These are phyloP conservation scores for Zeus faber DNA, from an alignment of 2,113 vertebrate species.

Conservation along the genomic window DNA sequence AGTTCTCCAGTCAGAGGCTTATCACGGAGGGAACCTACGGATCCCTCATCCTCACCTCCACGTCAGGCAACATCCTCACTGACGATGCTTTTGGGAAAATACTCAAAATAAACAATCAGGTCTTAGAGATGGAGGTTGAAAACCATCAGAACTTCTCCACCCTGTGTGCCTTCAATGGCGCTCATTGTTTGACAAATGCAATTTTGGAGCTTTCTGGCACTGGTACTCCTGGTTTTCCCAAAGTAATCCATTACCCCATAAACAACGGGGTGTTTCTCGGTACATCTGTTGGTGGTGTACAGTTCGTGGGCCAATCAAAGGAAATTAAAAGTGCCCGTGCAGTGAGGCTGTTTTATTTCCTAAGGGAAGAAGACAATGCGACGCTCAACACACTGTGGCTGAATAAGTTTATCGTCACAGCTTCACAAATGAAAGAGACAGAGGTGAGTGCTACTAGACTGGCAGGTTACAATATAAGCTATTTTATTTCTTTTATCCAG, in stretches of 20 bases:
- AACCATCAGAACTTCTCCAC: too few relatives aligned
- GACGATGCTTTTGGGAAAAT: constrained; percentile 53
- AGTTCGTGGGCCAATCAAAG: neutral
- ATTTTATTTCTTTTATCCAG: too few relatives aligned
- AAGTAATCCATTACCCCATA: neutral
- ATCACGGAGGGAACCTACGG: constrained; percentile 67
- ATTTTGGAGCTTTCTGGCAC: neutral
- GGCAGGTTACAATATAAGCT: too few relatives aligned
- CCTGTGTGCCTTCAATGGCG: too few relatives aligned
- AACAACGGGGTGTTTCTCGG: neutral
- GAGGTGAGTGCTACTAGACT: too few relatives aligned
- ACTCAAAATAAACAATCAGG: constrained; percentile 47
- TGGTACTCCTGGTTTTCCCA: constrained; percentile 11
- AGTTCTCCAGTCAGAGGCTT: constrained; percentile 73
- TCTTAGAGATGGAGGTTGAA: constrained; percentile 43
- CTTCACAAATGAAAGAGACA: neutral
- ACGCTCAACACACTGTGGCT: neutral
- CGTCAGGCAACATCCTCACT: constrained; percentile 49
- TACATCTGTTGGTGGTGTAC: constrained; percentile 12
- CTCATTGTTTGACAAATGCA: too few relatives aligned
- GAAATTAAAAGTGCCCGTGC: neutral
- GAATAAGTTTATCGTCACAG: neutral
- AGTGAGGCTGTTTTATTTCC: constrained; percentile 19
- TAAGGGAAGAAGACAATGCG: constrained; percentile 6
- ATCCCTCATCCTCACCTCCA: constrained; percentile 61